Conservation (phyloP, 1,140 invertebrate genomes). For the Eriocheir sinensis region DNA sequence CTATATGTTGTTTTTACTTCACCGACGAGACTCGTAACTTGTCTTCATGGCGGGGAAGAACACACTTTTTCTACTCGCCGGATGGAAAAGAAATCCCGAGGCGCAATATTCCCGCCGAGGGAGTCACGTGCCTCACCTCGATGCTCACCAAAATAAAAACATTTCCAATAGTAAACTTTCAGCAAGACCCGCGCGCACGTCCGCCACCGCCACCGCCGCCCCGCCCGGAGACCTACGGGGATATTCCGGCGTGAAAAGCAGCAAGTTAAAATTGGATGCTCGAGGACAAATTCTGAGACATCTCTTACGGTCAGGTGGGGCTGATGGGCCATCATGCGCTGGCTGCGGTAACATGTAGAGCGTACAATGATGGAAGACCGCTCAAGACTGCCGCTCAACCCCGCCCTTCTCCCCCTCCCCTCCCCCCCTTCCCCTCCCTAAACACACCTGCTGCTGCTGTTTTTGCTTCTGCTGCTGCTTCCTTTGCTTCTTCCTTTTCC, state of each 20-base stretch:
- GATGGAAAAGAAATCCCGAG: slow-evolving; percentile 13
- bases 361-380: neutral
- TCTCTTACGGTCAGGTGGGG: slow-evolving; percentile 1
- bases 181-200: neutral
- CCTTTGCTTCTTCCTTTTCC: no score
- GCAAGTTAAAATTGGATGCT: slow-evolving; percentile 17
- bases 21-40: neutral
- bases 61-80: neutral
- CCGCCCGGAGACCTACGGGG: neutral
- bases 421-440: no score
- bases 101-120: neutral
- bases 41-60: neutral
- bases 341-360: slow-evolving; percentile 12
- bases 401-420: no score
- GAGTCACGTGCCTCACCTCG: slow-evolving; percentile 19
- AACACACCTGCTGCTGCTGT: neutral
- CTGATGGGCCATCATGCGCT: neutral
- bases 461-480: no score
- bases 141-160: neutral
- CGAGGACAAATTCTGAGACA: neutral
- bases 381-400: no score
- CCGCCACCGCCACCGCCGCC: neutral
- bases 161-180: slow-evolving; percentile 18
- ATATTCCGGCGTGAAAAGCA: neutral
- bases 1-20: neutral